These are phyloP conservation scores for Coenobita brevimanus DNA, from an alignment of 1,140 invertebrate species.

Conservation along the genomic window DNA sequence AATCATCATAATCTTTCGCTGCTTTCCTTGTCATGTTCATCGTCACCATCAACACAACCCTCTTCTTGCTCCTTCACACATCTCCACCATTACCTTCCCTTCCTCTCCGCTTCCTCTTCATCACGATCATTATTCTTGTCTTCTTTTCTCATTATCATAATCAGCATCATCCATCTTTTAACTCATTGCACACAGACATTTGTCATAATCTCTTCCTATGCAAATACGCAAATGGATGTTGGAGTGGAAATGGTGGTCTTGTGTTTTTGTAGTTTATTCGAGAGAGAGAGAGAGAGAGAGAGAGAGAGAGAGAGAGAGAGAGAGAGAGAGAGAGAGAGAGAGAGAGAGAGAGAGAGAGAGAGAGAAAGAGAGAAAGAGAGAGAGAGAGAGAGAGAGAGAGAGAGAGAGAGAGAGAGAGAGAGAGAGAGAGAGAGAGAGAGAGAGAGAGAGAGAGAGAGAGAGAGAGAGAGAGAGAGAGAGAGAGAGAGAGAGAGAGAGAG, in stretches of 20 bases:
- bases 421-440: neutral
- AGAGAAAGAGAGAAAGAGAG: slow-evolving; percentile 5
- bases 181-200: too few relatives aligned
- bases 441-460: neutral
- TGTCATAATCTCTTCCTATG: too few relatives aligned
- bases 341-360: slow-evolving; percentile 11
- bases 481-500: neutral
- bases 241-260: too few relatives aligned
- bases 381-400: slow-evolving; percentile 6
- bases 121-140: neutral
- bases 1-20: too few relatives aligned
- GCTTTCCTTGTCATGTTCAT: too few relatives aligned
- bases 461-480: neutral
- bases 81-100: neutral
- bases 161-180: neutral
- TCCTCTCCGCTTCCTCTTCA: neutral
- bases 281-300: too few relatives aligned
- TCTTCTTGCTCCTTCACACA: neutral
- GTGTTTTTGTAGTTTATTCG: too few relatives aligned
- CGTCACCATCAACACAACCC: neutral
- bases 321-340: slow-evolving; percentile 11
- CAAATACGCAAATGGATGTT: too few relatives aligned
- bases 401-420: slow-evolving; percentile 11
- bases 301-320: slow-evolving; percentile 11
- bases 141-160: neutral